A percentile compares a stretch with the other conserved stretches of the same genome.
Conservation (phyloP, 2,113 vertebrate species). For the Bubo bubo region DNA sequence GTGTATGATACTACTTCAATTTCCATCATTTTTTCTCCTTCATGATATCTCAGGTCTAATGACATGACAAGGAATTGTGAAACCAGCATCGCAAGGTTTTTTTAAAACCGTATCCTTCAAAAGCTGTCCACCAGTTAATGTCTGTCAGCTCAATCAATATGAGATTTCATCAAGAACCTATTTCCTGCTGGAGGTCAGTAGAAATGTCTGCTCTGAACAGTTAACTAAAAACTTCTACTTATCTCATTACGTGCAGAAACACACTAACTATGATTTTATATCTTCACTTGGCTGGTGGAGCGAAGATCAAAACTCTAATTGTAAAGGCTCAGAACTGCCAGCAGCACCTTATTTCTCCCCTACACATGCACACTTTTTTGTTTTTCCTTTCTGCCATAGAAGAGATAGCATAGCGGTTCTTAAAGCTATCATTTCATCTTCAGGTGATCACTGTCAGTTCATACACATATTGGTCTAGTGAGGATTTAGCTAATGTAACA, state of each 20-base stretch:
- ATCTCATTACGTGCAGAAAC: conserved; percentile 29
- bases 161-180: conserved; percentile 70
- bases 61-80: not conserved
- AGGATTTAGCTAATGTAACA: not conserved
- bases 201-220: conserved; percentile 52
- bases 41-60: not conserved
- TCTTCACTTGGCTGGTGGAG: not conserved
- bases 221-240: conserved; percentile 40
- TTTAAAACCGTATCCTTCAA: conserved; percentile 53
- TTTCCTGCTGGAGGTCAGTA: conserved; percentile 51
- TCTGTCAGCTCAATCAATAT: conserved; percentile 64
- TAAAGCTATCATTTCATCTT: conserved; percentile 14
- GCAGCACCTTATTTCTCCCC: not conserved
- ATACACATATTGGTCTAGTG: not conserved
- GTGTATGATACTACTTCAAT: not conserved
- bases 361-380: not conserved
- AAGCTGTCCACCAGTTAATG: conserved; percentile 44
- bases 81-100: conserved; percentile 2
- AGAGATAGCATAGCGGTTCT: not conserved
- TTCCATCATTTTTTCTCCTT: not conserved
- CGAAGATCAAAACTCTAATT: conserved; percentile 53
- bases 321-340: not conserved
- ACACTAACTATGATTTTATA: not conserved
- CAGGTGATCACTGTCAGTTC: not conserved
- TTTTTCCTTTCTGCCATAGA: not conserved